Evolutionary conservation across 1,140 invertebrate species (phyloP), one percentile per base, ranked within the genome.

Genomic region (Drosophila sechellia): DNA sequence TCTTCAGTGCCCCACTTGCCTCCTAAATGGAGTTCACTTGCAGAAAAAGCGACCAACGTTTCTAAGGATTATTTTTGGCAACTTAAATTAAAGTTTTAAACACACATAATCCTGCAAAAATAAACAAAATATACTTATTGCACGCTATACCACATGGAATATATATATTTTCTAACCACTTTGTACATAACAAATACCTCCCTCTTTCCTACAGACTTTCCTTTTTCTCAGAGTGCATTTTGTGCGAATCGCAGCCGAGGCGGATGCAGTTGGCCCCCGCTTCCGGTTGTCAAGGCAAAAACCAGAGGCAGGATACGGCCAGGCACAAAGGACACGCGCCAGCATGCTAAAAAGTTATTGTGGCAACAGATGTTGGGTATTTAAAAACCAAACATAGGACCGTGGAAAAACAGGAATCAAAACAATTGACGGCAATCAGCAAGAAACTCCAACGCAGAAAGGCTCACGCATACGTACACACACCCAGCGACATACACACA

Each of bases 321-420:
- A 37, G 57, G 43, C 25, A 75, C 71, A 75, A 53, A 68, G 55
- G 54, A 63, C 58, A 63, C 52, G 46, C 49, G 60, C 57, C 73
- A 53, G 58, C 74, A 87, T 83, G 79, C 83, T 86, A 83, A 83
- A 87, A 89, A 79, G 71, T 89, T 87, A 89, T 87, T 83, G 83
- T 59, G 76, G 79, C 84, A 79, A 71, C 83, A 89, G 75, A 77
- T 83, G 84, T 78, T 70, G 63, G 60, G 71, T 54, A 79, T 79
- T 83, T 81, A 73, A 73, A 58, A 76, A 52, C 39, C 70, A 69
- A 81, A 71, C 56, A 52, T 12, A 45, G 46, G 39, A 77, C 35
- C 42, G 45, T 37, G 3, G 11, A 42, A 39, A 15, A 20, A 25
- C 27, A 48, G 70, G 50, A 45, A 15, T 15, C n/a, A 17, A 42